Base-by-base conservation (phyloP, 2,113 vertebrate genomes). In the Scomber japonicus region DNA sequence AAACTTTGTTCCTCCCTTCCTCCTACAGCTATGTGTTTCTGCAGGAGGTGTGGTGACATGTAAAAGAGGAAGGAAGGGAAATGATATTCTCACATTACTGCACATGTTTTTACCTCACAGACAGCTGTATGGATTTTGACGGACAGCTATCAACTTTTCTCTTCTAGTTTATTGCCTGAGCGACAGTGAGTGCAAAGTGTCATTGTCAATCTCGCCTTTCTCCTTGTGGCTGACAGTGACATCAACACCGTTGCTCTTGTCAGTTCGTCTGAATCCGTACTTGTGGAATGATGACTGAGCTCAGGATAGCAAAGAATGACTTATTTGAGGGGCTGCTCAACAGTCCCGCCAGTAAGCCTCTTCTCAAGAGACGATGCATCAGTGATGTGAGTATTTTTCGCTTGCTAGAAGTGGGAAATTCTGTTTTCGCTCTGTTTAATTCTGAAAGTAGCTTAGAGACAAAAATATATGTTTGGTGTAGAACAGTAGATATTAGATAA, bases 351-450 rank as follows among this genome's bases (percentile, higher is more conserved):
- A 75, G 46, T 67, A 84, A 79, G 30, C 72, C 93, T 17, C 70
- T 77, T 35, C 84, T 79, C 50, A 91, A 83, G 71, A 91, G 89
- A 71, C 86, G 90, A 51, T 86, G 91, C 75, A 16, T 83, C 79
- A 93, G 92, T n/a, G 91, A 94, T 61, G 93, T 94, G 88, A 94
- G 93, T 94, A 88, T 60, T 80, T 69, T 79, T 75, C 8, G 46
- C 57, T 84, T 60, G 54, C 59, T 70, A 30, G 11, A 63, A 21
- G 55, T 35, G 61, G 62, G 55, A 68, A 14, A 19, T 74, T 70
- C 3, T 1, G 21, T 65, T 61, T 21, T 46, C 4, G 0, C 67
- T 74, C 50, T 13, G 51, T 71, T 67, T 21, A 9, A 46, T 56
- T 73, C 7, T 46, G n/a, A 24, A 76, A 16, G 51, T 50, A 44